phyloP scores from a whole-genome alignment of 2,888 invertebrate genomes.

The Frankliniella intonsa region DNA sequence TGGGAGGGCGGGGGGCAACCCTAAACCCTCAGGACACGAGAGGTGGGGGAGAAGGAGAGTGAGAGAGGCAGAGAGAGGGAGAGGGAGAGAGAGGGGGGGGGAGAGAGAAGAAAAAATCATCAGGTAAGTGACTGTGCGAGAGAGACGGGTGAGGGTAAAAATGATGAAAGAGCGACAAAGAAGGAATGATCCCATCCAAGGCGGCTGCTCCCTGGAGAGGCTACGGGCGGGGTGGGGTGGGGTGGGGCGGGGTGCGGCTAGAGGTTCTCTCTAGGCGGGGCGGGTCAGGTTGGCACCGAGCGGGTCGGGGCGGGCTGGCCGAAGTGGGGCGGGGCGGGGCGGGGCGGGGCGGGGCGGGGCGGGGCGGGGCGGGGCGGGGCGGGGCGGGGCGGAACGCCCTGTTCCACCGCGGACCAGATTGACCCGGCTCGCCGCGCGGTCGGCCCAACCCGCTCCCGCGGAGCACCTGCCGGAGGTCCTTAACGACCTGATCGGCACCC shows the following conservation, averaged over 20 bases:
- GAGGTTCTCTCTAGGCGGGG: neutral
- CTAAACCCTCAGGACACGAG: neutral
- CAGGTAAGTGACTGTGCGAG: neutral
- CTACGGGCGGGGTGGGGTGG: neutral
- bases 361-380: too few relatives aligned
- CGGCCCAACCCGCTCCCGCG: too few relatives aligned
- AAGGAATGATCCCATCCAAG: neutral
- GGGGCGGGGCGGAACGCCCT: too few relatives aligned
- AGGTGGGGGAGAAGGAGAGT: neutral
- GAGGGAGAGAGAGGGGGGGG: neutral
- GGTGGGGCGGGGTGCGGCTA: neutral
- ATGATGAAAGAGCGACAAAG: neutral
- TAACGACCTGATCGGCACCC: too few relatives aligned
- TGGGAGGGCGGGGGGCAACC: neutral
- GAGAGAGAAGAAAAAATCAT: neutral
- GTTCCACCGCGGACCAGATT: too few relatives aligned
- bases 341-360: too few relatives aligned
- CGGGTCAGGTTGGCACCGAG: neutral
- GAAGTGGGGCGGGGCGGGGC: too few relatives aligned
- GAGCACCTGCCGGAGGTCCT: too few relatives aligned
- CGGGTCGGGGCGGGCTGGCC: too few relatives aligned
- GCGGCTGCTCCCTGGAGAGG: neutral
- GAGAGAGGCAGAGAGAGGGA: neutral
- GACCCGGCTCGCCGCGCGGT: too few relatives aligned
- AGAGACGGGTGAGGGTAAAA: neutral